These are phyloP conservation scores for Aphidius gifuensis DNA, from an alignment of 1,140 invertebrate genomes.

Conservation along the genomic window DNA sequence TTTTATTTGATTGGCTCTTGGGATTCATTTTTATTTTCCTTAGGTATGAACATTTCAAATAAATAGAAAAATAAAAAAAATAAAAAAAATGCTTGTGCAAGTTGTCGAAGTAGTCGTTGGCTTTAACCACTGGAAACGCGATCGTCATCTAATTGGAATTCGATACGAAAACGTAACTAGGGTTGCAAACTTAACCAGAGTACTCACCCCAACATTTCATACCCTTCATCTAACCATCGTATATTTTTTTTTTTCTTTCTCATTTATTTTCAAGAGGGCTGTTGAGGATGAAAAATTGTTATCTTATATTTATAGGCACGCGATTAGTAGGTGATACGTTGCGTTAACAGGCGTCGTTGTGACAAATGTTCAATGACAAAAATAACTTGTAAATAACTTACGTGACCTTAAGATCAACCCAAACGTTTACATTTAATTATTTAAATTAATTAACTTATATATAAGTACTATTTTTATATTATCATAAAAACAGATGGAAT, in stretches of 20 bases:
- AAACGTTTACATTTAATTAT: slow-evolving; percentile 9
- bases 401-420: background rate
- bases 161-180: slow-evolving; percentile 46
- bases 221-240: background rate
- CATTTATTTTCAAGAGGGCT: background rate
- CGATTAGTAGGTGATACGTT: slow-evolving; percentile 33
- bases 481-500: background rate
- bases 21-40: slow-evolving; percentile 20
- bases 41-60: slow-evolving; percentile 4
- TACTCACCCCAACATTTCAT: slow-evolving; percentile 27
- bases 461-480: background rate
- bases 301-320: slow-evolving; percentile 48
- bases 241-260: no score
- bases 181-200: slow-evolving; percentile 45
- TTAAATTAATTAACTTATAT: slow-evolving; percentile 3
- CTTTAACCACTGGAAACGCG: slow-evolving; percentile 40
- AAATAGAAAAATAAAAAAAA: slow-evolving; percentile 5
- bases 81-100: slow-evolving; percentile 8
- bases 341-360: slow-evolving; percentile 38
- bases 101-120: slow-evolving; percentile 28
- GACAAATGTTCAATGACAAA: slow-evolving; percentile 31
- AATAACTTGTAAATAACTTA: background rate
- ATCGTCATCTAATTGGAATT: slow-evolving; percentile 53
- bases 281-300: slow-evolving; percentile 46
- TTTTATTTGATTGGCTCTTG: slow-evolving; percentile 42